Conservation (phyloP, 2,797 vertebrate species). For the Columba guinea region DNA sequence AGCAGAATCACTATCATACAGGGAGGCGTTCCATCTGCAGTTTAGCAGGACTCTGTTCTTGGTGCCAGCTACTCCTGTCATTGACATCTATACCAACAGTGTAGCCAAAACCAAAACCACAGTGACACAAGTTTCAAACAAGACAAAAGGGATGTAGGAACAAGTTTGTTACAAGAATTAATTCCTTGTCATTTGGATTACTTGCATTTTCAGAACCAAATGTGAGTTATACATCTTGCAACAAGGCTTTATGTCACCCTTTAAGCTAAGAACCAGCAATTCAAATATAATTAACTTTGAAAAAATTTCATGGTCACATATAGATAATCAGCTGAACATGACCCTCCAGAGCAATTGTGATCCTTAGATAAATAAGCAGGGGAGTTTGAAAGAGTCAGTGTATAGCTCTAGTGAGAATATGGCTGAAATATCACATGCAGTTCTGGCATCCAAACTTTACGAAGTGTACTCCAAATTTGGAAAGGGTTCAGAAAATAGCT, state of each 20-base stretch:
- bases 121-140: background rate
- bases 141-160: background rate
- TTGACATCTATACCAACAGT: background rate
- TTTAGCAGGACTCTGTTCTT: background rate
- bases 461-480: constrained; percentile 22
- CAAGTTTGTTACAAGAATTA: background rate
- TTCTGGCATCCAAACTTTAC: constrained; percentile 38
- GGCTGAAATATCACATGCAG: constrained; percentile 41
- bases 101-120: background rate
- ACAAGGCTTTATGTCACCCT: constrained; percentile 12
- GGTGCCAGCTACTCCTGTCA: background rate
- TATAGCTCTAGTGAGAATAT: constrained; percentile 35
- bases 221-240: background rate
- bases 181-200: background rate
- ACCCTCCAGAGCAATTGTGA: constrained; percentile 25
- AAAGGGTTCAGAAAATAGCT: constrained; percentile 44
- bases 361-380: constrained; percentile 44
- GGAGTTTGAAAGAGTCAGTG: constrained; percentile 18
- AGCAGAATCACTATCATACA: constrained; percentile 9
- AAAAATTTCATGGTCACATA: constrained; percentile 7
- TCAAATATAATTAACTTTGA: constrained; percentile 23
- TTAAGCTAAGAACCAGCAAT: background rate
- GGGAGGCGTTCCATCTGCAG: background rate
- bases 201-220: constrained; percentile 10
- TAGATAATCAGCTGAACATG: constrained; percentile 34